A percentile compares a stretch with the other conserved stretches of the same genome.
Evolutionary conservation across 2,888 invertebrate genomes (phyloP).

Genomic region (Caenorhabditis wallacei): DNA sequence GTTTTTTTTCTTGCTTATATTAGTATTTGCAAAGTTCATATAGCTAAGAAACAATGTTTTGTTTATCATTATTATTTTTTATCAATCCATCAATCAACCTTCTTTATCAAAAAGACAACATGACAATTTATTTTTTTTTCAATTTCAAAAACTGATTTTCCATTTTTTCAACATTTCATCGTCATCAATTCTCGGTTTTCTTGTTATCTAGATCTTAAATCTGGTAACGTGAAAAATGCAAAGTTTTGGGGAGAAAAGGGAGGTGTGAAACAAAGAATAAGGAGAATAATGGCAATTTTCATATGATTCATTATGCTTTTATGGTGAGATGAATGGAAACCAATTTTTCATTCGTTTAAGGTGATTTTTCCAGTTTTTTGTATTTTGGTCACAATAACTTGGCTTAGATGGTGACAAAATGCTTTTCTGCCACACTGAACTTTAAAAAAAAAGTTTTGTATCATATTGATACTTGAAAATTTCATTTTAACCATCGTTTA

Average conservation of each 20-base stretch:
- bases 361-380: too few relatives aligned
- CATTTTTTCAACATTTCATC: too few relatives aligned
- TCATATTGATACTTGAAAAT: too few relatives aligned
- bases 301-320: not conserved
- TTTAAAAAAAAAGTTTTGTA: too few relatives aligned
- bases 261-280: not conserved
- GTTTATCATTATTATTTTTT: not conserved
- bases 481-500: not conserved
- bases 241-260: not conserved
- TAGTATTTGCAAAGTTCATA: not conserved
- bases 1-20: not conserved
- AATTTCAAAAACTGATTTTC: not conserved
- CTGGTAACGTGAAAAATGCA: constrained; percentile 9
- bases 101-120: not conserved
- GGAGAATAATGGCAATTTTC: not conserved
- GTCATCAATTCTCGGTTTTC: constrained; percentile 10
- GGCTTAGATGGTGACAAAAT: too few relatives aligned
- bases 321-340: not conserved
- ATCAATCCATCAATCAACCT: constrained; percentile 10
- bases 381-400: too few relatives aligned
- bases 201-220: constrained; percentile 11
- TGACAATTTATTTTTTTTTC: not conserved
- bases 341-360: too few relatives aligned
- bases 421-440: too few relatives aligned
- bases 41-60: not conserved